These are phyloP conservation scores for Stichodactyla helianthus DNA, from an alignment of 64 coral and sea anemone genomes.

Conservation along the genomic window DNA sequence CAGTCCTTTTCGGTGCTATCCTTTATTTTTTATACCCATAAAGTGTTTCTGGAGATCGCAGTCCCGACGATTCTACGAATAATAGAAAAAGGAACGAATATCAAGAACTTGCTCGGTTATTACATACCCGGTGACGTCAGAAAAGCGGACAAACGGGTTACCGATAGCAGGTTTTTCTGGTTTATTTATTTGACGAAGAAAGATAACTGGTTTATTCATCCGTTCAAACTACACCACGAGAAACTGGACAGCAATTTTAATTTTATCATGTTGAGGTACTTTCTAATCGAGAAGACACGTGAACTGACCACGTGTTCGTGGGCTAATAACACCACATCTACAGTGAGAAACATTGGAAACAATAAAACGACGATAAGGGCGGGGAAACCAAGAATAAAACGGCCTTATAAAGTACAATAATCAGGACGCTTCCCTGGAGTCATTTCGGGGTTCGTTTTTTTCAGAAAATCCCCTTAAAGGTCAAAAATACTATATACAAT, in stretches of 20 bases:
- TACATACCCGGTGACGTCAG: conserved; percentile 90
- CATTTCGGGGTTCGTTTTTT: too few species aligned
- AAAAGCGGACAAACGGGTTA: conserved; percentile 56
- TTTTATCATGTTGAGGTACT: conserved; percentile 66
- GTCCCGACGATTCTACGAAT: conserved; percentile 69
- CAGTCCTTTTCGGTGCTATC: conserved; percentile 58
- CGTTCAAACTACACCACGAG: conserved; percentile 75
- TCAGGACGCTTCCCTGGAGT: too few species aligned
- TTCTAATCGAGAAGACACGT: conserved; percentile 63
- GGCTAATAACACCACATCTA: not conserved
- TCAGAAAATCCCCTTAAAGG: too few species aligned
- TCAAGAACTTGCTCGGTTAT: conserved; percentile 56
- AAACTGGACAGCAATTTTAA: conserved; percentile 80
- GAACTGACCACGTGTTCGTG: conserved; percentile 6
- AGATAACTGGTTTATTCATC: conserved; percentile 90
- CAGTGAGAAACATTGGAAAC: not conserved
- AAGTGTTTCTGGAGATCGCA: conserved; percentile 78
- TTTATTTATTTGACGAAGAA: conserved; percentile 87
- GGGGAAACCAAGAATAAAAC: not conserved
- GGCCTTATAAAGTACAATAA: not conserved
- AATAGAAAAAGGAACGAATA: conserved; percentile 49
- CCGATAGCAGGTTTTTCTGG: conserved; percentile 95
- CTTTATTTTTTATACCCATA: conserved; percentile 60
- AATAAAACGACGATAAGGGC: not conserved
- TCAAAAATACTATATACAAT: too few species aligned